Percentiles rank a stretch among this genome's conserved stretches.
phyloP scores from a whole-genome alignment of 2,797 vertebrate species.

The Aulostomus chinensis region DNA sequence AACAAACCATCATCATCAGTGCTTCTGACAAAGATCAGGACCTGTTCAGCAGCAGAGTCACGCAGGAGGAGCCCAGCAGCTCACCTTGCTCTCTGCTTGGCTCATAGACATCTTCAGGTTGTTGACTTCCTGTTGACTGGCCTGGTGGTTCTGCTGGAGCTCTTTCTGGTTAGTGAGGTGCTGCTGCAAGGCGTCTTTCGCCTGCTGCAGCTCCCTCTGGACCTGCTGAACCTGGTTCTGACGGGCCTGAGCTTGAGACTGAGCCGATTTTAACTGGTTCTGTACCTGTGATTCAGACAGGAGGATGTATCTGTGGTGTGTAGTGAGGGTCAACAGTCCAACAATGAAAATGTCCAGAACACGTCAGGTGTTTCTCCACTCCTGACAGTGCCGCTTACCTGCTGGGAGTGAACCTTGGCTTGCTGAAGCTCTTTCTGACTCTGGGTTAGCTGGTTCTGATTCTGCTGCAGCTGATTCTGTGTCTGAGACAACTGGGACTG shows the following conservation, averaged over 20 bases:
- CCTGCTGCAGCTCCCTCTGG: conserved; percentile 70
- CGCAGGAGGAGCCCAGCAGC: too few species aligned
- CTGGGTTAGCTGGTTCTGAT: conserved; percentile 64
- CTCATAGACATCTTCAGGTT: conserved; percentile 82
- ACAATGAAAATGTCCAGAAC: not conserved
- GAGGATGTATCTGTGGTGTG: not conserved
- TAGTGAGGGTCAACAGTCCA: not conserved
- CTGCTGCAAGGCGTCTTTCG: conserved; percentile 59
- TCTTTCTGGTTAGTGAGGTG: conserved; percentile 63
- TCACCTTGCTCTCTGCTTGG: conserved; percentile 84
- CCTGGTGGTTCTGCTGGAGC: conserved; percentile 58
- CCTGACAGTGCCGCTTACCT: conserved; percentile 34
- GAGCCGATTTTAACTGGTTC: conserved; percentile 64
- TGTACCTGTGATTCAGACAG: conserved; percentile 43
- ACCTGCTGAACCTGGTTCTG: conserved; percentile 67
- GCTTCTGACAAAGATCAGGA: too few species aligned
- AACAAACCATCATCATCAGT: too few species aligned
- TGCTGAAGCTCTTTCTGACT: conserved; percentile 72
- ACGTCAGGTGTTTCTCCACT: not conserved
- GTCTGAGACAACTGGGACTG: conserved; percentile 66
- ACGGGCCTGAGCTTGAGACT: conserved; percentile 56
- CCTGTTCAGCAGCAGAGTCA: too few species aligned
- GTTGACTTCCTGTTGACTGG: conserved; percentile 80
- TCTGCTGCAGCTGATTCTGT: conserved; percentile 67
- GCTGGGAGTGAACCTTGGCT: conserved; percentile 59